phyloP scores from a whole-genome alignment of 2,113 vertebrate species.

The Pomatostomus ruficeps region DNA sequence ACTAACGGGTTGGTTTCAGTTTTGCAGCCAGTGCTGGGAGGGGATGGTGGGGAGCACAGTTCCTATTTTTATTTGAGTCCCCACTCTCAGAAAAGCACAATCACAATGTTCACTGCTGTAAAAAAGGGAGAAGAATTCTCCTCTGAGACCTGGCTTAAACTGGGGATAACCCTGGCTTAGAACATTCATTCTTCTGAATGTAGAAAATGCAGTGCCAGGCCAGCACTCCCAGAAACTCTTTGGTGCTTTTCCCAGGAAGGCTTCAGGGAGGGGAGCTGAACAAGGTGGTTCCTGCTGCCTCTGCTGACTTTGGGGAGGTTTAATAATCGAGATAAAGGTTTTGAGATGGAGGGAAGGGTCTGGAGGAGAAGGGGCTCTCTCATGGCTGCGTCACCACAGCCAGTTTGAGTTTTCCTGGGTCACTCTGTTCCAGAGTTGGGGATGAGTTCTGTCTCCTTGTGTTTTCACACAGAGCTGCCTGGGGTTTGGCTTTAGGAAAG shows the following conservation, averaged over 20 bases:
- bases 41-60: neutral
- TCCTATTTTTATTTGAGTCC: neutral
- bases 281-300: neutral
- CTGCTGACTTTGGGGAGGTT: neutral
- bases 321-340: neutral
- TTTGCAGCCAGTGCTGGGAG: neutral
- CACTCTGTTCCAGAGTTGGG: neutral
- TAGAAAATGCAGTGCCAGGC: neutral
- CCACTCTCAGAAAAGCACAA: neutral
- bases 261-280: neutral
- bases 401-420: neutral
- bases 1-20: neutral
- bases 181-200: neutral
- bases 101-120: neutral
- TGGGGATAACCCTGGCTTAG: neutral
- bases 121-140: neutral
- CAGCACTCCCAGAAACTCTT: neutral
- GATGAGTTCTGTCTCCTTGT: neutral
- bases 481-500: rapidly evolving
- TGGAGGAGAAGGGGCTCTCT: neutral
- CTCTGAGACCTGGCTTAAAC: neutral
- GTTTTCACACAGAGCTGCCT: neutral
- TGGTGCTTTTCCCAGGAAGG: neutral
- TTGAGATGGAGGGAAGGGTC: neutral
- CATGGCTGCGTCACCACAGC: neutral